These are phyloP conservation scores for Oreochromis mossambicus DNA, from an alignment of 2,797 vertebrate genomes.

Conservation along the genomic window DNA sequence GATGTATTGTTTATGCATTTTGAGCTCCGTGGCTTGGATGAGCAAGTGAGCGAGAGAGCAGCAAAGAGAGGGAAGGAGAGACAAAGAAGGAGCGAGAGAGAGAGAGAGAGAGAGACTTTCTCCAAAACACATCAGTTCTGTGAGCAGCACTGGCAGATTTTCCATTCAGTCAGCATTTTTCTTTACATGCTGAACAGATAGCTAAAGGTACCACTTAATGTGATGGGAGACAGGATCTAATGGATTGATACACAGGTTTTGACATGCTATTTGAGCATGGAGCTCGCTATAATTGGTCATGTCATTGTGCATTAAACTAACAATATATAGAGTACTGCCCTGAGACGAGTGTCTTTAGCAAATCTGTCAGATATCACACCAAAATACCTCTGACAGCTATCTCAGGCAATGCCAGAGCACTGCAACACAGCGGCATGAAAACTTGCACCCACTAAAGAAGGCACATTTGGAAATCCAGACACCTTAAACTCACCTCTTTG, in stretches of 20 bases:
- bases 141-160: constrained; percentile 71
- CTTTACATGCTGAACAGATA: constrained; percentile 71
- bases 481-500: constrained; percentile 38
- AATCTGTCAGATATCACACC: constrained; percentile 87
- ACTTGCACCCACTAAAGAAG: constrained; percentile 37
- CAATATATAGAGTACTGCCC: constrained; percentile 86
- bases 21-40: constrained; percentile 40
- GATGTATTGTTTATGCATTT: constrained; percentile 74
- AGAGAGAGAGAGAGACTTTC: constrained; percentile 28
- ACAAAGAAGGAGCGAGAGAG: constrained; percentile 19
- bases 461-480: constrained; percentile 46
- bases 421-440: constrained; percentile 66
- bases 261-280: constrained; percentile 94
- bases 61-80: constrained; percentile 17
- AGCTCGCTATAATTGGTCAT: constrained; percentile 90
- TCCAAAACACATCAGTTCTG: constrained; percentile 61
- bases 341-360: constrained; percentile 88
- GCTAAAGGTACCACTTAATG: constrained; percentile 86
- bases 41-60: constrained; percentile 37
- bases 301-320: constrained; percentile 94
- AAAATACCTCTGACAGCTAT: constrained; percentile 84
- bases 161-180: constrained; percentile 79
- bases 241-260: constrained; percentile 92
- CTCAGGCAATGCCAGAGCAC: constrained; percentile 69
- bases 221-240: constrained; percentile 84